phyloP scores from a whole-genome alignment of 2,888 invertebrate genomes.

The Electrophaes corylata region DNA sequence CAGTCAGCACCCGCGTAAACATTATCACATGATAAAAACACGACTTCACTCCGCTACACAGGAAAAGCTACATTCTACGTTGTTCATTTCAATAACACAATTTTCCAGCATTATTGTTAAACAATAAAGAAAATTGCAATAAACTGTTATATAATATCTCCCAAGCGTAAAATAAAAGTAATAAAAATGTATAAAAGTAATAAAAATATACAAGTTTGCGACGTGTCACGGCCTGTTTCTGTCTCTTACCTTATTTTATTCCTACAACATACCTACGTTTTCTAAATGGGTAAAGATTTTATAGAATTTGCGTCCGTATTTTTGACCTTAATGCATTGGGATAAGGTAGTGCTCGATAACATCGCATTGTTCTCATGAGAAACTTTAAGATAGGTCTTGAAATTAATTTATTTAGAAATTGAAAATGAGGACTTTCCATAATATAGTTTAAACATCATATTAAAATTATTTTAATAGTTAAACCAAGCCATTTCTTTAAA shows the following conservation, averaged over 20 bases:
- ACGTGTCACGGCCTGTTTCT: slow-evolving; percentile 34
- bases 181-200: slow-evolving; percentile 33
- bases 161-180: slow-evolving; percentile 35
- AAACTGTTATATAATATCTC: slow-evolving; percentile 37
- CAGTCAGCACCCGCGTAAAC: not conserved
- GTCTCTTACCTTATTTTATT: slow-evolving; percentile 12
- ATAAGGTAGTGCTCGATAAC: not conserved
- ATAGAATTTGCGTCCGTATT: not conserved
- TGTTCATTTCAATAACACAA: slow-evolving; percentile 15
- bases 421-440: not conserved
- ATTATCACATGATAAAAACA: not conserved
- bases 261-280: not conserved
- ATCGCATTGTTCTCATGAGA: slow-evolving; percentile 4
- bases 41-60: not conserved
- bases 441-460: too few species aligned
- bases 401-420: not conserved
- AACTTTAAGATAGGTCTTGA: slow-evolving; percentile 2
- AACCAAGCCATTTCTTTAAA: too few species aligned
- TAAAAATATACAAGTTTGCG: slow-evolving; percentile 37
- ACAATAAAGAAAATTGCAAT: slow-evolving; percentile 28
- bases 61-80: not conserved
- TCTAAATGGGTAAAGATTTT: slow-evolving; percentile 19
- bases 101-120: slow-evolving; percentile 22
- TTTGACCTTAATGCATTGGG: not conserved
- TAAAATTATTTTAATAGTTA: too few species aligned